Evolutionary conservation across 2,113 vertebrate genomes (phyloP).

Genomic region (Clarias batrachus): DNA sequence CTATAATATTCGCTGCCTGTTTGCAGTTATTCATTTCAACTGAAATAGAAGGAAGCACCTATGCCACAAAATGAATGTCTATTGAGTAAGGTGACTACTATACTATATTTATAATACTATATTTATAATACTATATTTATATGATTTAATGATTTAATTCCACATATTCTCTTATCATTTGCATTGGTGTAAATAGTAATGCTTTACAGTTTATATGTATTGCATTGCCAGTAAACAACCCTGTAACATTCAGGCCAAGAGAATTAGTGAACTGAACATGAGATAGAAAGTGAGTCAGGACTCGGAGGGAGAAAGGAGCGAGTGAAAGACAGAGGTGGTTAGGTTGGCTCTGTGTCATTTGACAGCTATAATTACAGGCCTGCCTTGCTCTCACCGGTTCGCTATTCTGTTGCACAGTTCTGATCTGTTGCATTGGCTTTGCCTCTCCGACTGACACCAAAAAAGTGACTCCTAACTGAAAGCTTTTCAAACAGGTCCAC

Average conservation of each 20-base stretch:
- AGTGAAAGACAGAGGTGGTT: constrained; percentile 34
- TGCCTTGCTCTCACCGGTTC: constrained; percentile 56
- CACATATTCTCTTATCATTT: not conserved
- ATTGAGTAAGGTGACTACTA: not conserved
- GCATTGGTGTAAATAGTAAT: not conserved
- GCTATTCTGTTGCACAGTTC: constrained; percentile 67
- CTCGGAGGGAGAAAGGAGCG: constrained; percentile 23
- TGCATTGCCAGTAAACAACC: constrained; percentile 7
- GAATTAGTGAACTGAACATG: constrained; percentile 29
- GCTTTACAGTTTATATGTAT: constrained; percentile 23
- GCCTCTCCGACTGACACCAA: constrained; percentile 51
- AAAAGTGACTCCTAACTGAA: constrained; percentile 73
- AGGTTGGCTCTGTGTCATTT: constrained; percentile 61
- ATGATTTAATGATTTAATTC: not conserved
- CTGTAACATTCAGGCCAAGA: constrained; percentile 15
- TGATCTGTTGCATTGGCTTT: constrained; percentile 62
- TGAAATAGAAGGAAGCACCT: not conserved
- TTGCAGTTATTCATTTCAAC: not conserved
- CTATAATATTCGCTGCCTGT: not conserved
- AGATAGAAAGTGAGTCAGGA: constrained; percentile 31
- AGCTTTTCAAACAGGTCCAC: constrained; percentile 75
- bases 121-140: not conserved
- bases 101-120: not conserved
- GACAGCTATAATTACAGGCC: constrained; percentile 67
- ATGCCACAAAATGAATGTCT: not conserved